Base-by-base conservation (phyloP, 2,888 invertebrate species). In the Lysandra bellargus region DNA sequence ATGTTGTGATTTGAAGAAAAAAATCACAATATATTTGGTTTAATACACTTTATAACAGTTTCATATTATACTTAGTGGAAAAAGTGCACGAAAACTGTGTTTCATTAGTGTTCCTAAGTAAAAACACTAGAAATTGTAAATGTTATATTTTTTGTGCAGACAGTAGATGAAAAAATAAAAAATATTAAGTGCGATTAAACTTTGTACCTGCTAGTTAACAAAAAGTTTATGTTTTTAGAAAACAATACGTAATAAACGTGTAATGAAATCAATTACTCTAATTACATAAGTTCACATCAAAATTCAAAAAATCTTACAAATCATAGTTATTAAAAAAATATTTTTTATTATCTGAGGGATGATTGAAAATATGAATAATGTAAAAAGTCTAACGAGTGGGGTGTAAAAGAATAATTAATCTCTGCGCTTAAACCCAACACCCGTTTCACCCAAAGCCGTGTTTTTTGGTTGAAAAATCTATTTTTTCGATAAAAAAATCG, bases 381-480 rank as follows among this genome's bases (percentile, higher is more conserved):
- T 69, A 37, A 69, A 37, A 69, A 69, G 5, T 33, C 12, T 69
- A 69, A 69, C 14, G 17, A 17, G 69, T 17, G 69, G 69, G 33
- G 69, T 69, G 69, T 69, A 37, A 69, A 37, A 69, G 6, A 14
- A 69, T 69, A 14, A 69, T 69, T 69, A 69, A 73, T 69, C 77
- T 53, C 44, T 53, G 61, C 57, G 80, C 79, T 83, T 83, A 84
- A 81, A 74, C 72, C 81, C 53, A 80, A 83, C 85, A 82, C 84
- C 84, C 82, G 78, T 80, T 89, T 83, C 80, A 77, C 82, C 85
- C 87, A 85, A 88, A 90, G 90, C 88, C 87, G 84, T 86, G 84
- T 86, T 84, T 86, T 86, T 85, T 83, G 83, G 84, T 86, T 85
- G 84, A 84, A 88, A 75, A 85, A 82, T 82, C 82, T 82, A 82